These are phyloP conservation scores for Tetrapedia diversipes DNA, from an alignment of 2,888 invertebrate species.

Conservation along the genomic window DNA sequence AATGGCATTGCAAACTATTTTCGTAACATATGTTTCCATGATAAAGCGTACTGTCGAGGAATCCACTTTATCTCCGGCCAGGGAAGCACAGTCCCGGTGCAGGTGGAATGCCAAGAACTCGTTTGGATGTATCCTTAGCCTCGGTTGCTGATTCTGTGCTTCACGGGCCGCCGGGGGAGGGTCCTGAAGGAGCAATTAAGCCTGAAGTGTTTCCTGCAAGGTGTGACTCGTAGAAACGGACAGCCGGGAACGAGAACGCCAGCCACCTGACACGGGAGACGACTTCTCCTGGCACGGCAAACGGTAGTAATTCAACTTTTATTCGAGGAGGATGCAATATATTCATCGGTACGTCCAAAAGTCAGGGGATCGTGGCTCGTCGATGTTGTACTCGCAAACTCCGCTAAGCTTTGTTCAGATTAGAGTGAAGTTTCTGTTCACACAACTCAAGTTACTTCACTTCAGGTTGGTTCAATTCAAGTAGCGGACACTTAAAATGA, in stretches of 20 bases:
- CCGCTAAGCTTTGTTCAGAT: no score
- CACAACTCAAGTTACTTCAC: no score
- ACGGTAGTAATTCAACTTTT: constrained; percentile 79
- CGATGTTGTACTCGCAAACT: constrained; percentile 40
- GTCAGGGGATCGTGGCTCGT: constrained; percentile 46
- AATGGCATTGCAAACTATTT: neutral
- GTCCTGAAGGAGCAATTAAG: constrained; percentile 80
- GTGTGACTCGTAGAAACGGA: constrained; percentile 79
- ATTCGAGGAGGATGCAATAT: constrained; percentile 78
- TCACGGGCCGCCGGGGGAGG: constrained; percentile 67
- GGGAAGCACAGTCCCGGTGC: constrained; percentile 45
- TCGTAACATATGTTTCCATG: neutral
- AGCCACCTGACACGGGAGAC: constrained; percentile 80
- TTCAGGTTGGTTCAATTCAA: no score
- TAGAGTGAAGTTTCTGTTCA: no score
- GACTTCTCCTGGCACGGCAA: constrained; percentile 74
- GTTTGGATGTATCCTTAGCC: constrained; percentile 71
- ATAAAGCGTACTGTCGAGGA: neutral
- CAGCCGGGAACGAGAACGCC: constrained; percentile 76
- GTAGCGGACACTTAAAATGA: no score
- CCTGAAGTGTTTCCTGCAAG: constrained; percentile 82
- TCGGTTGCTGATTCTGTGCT: constrained; percentile 70
- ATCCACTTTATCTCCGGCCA: constrained; percentile 35
- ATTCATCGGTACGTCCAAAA: constrained; percentile 72
- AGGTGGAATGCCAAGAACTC: constrained; percentile 71